Percentiles rank a stretch among this genome's conserved stretches.
Evolutionary conservation across 2,113 vertebrate species (phyloP).

Genomic region (Bubo scandiacus): DNA sequence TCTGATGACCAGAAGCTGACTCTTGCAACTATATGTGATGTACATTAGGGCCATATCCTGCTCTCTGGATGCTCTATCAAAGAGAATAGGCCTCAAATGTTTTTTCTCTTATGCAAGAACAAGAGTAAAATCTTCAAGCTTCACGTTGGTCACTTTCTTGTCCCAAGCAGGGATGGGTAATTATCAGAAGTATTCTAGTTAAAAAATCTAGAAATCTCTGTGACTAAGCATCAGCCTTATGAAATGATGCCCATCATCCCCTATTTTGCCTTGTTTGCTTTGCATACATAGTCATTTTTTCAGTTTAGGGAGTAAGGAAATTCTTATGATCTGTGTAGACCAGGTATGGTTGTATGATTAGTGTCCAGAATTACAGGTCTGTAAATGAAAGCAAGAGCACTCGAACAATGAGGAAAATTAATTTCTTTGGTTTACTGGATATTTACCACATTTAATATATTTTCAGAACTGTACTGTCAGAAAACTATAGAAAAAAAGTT

Average conservation of each 20-base stretch:
- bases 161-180: neutral
- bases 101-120: neutral
- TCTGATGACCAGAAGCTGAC: neutral
- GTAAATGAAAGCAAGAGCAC: neutral
- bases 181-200: neutral
- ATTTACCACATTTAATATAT: neutral
- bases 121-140: neutral
- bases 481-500: neutral
- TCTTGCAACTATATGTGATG: neutral
- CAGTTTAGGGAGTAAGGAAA: fast-evolving
- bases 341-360: neutral
- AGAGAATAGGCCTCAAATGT: neutral
- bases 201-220: neutral
- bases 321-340: neutral
- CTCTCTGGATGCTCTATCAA: neutral
- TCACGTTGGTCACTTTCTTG: neutral
- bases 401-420: neutral
- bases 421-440: neutral
- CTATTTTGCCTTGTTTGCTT: neutral
- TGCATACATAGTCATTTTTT: neutral
- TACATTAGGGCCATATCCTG: fast-evolving
- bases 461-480: neutral
- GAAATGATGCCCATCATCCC: fast-evolving
- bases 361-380: neutral
- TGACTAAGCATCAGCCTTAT: neutral